Percentiles rank a stretch among this genome's conserved stretches.
These are phyloP conservation scores for Stomorhina lunata DNA, from an alignment of 2,888 invertebrate species.

Conservation along the genomic window DNA sequence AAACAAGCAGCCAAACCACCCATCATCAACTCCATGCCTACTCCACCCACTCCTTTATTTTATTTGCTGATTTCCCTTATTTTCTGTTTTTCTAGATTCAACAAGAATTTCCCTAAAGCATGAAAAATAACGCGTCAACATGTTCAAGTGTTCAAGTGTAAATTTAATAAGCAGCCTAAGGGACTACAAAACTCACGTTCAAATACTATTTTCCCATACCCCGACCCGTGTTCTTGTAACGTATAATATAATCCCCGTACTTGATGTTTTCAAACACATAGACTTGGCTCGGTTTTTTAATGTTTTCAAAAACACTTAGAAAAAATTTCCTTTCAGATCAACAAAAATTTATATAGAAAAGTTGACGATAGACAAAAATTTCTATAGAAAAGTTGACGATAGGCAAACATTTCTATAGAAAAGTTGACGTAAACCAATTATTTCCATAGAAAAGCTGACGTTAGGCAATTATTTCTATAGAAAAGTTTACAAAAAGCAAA, in stretches of 20 bases:
- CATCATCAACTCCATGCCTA: neutral
- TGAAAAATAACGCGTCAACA: conserved; percentile 65
- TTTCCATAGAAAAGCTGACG: too few relatives aligned
- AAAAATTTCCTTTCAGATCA: too few relatives aligned
- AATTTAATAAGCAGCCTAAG: conserved; percentile 66
- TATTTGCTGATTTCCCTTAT: neutral
- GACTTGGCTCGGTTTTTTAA: too few relatives aligned
- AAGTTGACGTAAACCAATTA: too few relatives aligned
- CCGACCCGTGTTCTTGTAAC: too few relatives aligned
- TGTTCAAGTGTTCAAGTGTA: conserved; percentile 65
- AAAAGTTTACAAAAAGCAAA: too few relatives aligned
- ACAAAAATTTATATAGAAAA: too few relatives aligned
- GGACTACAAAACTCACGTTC: conserved; percentile 56
- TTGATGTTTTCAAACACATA: neutral
- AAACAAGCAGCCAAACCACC: neutral
- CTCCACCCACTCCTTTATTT: neutral
- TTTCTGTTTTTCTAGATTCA: conserved; percentile 27
- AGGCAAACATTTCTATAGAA: too few relatives aligned
- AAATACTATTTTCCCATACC: conserved; percentile 43
- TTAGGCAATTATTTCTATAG: too few relatives aligned
- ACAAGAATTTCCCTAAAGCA: conserved; percentile 59
- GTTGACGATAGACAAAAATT: too few relatives aligned
- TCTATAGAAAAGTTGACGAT: too few relatives aligned
- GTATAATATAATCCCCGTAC: conserved; percentile 12
- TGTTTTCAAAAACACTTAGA: too few relatives aligned